These are phyloP conservation scores for Xiphophorus maculatus DNA, from an alignment of 2,113 vertebrate genomes.

Conservation along the genomic window DNA sequence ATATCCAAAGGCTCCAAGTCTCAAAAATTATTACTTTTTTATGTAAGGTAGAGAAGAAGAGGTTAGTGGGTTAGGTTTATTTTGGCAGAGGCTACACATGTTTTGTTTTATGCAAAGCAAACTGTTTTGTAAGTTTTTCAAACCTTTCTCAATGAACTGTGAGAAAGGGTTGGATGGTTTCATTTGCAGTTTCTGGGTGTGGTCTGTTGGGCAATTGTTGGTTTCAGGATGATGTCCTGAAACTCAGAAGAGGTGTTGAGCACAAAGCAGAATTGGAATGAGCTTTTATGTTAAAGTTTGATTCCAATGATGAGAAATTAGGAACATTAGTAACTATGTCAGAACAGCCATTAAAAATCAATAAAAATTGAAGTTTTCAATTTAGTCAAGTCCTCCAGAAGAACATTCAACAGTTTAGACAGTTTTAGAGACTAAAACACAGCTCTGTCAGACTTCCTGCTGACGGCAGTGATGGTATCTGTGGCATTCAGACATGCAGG, in stretches of 20 bases:
- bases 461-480: conserved; percentile 39
- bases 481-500: conserved; percentile 45
- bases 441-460: conserved; percentile 15
- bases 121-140: not conserved
- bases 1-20: not conserved
- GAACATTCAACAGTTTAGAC: not conserved
- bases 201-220: conserved; percentile 22
- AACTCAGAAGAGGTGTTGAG: not conserved
- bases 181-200: conserved; percentile 75
- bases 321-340: not conserved
- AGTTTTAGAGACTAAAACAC: not conserved
- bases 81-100: not conserved
- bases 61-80: not conserved
- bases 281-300: not conserved
- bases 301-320: not conserved
- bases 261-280: not conserved
- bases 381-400: not conserved
- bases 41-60: no score
- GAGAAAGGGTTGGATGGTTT: conserved; percentile 39
- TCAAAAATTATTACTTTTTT: no score
- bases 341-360: not conserved
- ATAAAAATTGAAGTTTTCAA: not conserved
- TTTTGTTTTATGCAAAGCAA: not conserved
- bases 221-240: conserved; percentile 3
- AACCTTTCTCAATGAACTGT: not conserved